Base-by-base conservation (phyloP, 2,888 invertebrate genomes). In the Mactromeris polynyma region DNA sequence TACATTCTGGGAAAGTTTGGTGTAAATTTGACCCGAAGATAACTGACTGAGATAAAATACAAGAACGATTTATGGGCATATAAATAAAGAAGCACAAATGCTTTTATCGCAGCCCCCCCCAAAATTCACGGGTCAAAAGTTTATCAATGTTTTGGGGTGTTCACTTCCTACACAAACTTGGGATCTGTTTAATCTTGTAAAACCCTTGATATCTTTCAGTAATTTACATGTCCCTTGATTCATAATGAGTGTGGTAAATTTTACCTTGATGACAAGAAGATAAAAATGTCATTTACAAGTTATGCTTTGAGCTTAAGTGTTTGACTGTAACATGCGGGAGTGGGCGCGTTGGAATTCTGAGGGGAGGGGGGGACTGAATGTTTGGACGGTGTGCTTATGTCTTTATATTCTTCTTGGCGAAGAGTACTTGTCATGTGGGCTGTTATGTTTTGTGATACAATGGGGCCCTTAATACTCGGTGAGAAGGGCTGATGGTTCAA, bases 121-220 rank as follows among this genome's bases (percentile, higher is more conserved):
- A n/a, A n/a, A 58, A 9, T 46, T 58, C 58, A 26, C 17, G 46
- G 89, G 80, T 87, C 84, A 84, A 19, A 3, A 82, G 87, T 78
- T 82, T 85, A 87, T 85, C 85, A 73, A 21, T 80, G 2, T 33
- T 51, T 36, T 36, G 33, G 80, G 78, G 82, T 21, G 79, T 58
- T 69, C 33, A 87, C 87, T 89, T 89, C 87, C 87, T 87, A 26
- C 69, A 51, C 82, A 51, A 82, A 77, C 2, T 31, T 40, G 87
- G 81, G 36, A 87, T 89, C 81, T 82, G 38, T 85, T 89, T 87
- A 87, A 87, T 89, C 81, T 46, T 46, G 31, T 46, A 33, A 51
- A 46, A 46, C n/a, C 36, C 40, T 81, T n/a, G 46, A 81, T 31
- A 51, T 33, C 42, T 80, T 40, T 38, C 36, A 14, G 42, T 64